phyloP scores from a whole-genome alignment of 1,140 invertebrate species.

The Hylaeus anthracinus region DNA sequence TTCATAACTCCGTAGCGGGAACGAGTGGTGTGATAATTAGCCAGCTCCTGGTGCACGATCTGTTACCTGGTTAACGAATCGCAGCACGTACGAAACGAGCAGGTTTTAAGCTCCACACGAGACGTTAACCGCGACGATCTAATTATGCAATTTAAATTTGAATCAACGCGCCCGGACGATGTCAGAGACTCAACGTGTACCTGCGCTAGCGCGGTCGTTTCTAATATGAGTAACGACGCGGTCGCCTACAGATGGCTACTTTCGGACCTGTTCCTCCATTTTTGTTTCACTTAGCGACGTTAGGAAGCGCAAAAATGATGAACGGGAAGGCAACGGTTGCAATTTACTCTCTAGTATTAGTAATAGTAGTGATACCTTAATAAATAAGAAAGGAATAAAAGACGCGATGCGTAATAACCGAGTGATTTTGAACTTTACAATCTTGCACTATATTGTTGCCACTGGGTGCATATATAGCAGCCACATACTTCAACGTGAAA shows the following conservation, averaged over 20 bases:
- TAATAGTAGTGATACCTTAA: no score
- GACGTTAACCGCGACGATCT: constrained; percentile 53
- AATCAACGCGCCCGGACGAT: constrained; percentile 42
- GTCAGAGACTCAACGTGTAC: neutral
- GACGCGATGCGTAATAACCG: no score
- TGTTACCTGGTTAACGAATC: constrained; percentile 31
- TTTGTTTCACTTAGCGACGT: neutral
- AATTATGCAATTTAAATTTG: constrained; percentile 69
- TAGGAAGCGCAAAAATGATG: no score
- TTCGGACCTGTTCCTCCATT: neutral
- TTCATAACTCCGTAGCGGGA: constrained; percentile 28
- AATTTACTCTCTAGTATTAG: no score
- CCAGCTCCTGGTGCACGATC: constrained; percentile 24
- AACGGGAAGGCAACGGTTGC: no score
- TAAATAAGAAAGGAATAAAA: no score
- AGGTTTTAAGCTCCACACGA: constrained; percentile 49
- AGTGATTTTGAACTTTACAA: no score
- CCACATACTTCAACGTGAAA: no score
- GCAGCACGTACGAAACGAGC: constrained; percentile 39
- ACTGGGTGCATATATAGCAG: no score
- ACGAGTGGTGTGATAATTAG: constrained; percentile 45
- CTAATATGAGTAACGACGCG: neutral
- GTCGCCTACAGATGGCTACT: neutral
- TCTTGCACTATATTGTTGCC: no score
- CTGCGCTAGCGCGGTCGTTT: neutral